Evolutionary conservation across 2,797 vertebrate genomes (phyloP), one percentile per base, ranked within the genome.

Genomic region (Pseudomugil gertrudae): DNA sequence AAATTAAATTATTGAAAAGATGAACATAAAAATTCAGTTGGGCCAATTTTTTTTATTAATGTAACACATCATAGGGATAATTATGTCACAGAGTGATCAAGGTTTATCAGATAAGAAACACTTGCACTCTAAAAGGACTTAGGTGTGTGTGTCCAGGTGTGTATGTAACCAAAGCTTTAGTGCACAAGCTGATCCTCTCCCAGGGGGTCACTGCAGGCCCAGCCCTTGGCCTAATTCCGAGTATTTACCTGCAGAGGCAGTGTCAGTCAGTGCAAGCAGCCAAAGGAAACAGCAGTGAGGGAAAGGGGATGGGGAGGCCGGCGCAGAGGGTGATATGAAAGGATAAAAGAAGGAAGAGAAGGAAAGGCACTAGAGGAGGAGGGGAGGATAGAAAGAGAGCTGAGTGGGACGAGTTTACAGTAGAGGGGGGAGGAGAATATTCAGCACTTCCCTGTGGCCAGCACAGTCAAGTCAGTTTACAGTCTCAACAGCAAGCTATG

Each of bases 241-340:
- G 77, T 69, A 76, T 90, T 89, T 89, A 92, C 91, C 90, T 92
- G 89, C 90, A 91, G 85, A 85, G 81, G 83, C 74, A 86, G 66
- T 82, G 70, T 71, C 71, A 63, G 63, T 55, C 63, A 51, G 48
- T 9, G 68, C 67, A 50, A 30, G 13, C 30, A 66, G 71, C 50
- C 53, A 53, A 19, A 27, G 57, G 53, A 69, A 53, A 72, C 57
- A 70, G 74, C 66, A 76, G 58, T 35, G 55, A 50, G 24, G 68
- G 53, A 38, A 33, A 21, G 43, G 32, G 43, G 53, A 32, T 58
- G 66, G 21, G 73, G 63, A 29, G 53, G 61, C 15, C 0, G 26
- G 60, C 56, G 53, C 52, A 65, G 73, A 79, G 72, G 73, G 78
- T 74, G 62, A 75, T 64, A 70, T 62, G 63, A 60, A 76, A 66